phyloP scores from a whole-genome alignment of 2,888 invertebrate species.

The Eupeodes luniger region DNA sequence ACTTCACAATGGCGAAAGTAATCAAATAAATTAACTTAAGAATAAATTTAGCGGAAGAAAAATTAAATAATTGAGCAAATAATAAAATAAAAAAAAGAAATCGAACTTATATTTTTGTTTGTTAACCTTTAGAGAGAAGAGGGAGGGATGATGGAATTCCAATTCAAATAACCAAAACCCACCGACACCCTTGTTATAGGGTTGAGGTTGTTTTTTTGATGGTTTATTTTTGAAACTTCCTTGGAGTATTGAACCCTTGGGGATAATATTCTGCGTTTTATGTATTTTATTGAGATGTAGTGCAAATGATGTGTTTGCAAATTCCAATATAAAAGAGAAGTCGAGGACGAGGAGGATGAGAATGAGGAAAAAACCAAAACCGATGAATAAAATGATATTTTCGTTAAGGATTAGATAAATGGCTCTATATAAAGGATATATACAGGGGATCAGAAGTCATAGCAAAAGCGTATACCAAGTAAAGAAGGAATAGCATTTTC shows the following conservation, averaged over 20 bases:
- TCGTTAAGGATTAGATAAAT: constrained; percentile 14
- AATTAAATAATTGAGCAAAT: constrained; percentile 44
- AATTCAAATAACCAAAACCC: constrained; percentile 33
- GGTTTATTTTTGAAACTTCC: constrained; percentile 58
- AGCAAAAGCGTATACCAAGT: not conserved
- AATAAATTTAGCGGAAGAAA: constrained; percentile 62
- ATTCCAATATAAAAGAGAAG: constrained; percentile 16
- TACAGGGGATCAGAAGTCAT: not conserved
- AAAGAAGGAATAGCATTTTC: not conserved
- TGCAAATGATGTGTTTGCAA: constrained; percentile 66
- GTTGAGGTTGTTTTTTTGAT: constrained; percentile 11
- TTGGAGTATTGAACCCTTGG: constrained; percentile 59
- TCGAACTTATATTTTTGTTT: constrained; percentile 3
- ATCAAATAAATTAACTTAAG: constrained; percentile 56
- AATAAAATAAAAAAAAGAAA: constrained; percentile 22
- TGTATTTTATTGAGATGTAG: constrained; percentile 65
- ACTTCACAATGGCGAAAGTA: constrained; percentile 29
- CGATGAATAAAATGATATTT: constrained; percentile 28
- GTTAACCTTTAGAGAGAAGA: not conserved
- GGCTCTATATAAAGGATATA: not conserved
- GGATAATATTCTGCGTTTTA: constrained; percentile 43
- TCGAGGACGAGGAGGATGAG: not conserved
- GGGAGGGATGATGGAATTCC: not conserved
- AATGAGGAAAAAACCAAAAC: not conserved
- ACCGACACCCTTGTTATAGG: not conserved